Base-by-base conservation (phyloP, 2,113 vertebrate species). In the Bagarius yarrelli region DNA sequence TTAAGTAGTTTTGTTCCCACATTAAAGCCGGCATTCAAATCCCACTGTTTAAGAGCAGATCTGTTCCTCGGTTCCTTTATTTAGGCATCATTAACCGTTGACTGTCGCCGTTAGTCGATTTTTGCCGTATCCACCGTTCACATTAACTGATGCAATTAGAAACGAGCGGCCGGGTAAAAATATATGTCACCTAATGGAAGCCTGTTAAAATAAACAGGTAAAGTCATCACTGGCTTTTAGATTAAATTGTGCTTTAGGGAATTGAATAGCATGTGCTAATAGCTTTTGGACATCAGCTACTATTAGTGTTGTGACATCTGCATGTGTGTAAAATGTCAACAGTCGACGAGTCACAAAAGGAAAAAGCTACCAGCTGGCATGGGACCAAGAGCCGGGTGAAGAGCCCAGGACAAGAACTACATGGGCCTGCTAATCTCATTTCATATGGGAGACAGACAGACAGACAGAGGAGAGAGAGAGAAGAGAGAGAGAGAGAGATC, bases 381-480 rank as follows among this genome's bases (percentile, higher is more conserved):
- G 27, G 27, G 44, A 71, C 30, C 56, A 36, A 72, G 27, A 47
- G 44, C 0, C 15, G 13, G 30, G 5, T 55, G 47, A 75, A 32
- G 32, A 66, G 44, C 15, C 40, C 23, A 36, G 69, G 78, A 13
- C 52, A 79, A 61, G 55, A 55, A 40, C 79, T 53, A 55, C 59
- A 34, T 16, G 30, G 21, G 27, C 47, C 44, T 81, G 80, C 34
- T 81, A 73, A 75, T 19, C 32, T 74, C 70, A 75, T 75, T 53
- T 15, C 14, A 14, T 27, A 23, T 53, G 13, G 40, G 19, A 63
- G 13, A 63, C 21, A 63, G 57, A 78, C 36, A 78, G 4, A n/a
- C 6, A 25, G 57, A 81, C 61, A n/a, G 15, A 53, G 15, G 13
- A 83, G 63, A 50, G 59, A 52, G 36, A 5, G 76, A 32, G 44